phyloP scores from a whole-genome alignment of 2,113 vertebrate genomes.

The Xyliphius kryptos region DNA sequence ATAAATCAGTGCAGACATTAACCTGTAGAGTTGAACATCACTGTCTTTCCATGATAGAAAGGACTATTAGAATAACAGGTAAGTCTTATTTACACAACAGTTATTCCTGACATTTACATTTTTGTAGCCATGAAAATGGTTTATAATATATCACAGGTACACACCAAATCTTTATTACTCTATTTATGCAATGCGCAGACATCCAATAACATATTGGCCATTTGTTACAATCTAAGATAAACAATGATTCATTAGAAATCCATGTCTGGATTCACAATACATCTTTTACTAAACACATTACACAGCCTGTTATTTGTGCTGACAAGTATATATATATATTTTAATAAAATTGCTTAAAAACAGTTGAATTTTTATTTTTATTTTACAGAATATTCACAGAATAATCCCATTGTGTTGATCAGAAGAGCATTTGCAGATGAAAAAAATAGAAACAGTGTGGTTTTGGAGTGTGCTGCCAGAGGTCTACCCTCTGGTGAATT shows the following conservation, averaged over 20 bases:
- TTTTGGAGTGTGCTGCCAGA: slow-evolving; percentile 51
- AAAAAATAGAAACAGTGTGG: slow-evolving; percentile 13
- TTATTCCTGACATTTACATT: no score
- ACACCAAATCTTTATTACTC: no score
- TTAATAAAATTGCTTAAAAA: background rate
- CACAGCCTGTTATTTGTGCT: background rate
- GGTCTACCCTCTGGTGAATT: slow-evolving; percentile 42
- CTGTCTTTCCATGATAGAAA: slow-evolving; percentile 39
- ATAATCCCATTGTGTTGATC: slow-evolving; percentile 47
- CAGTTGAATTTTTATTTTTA: background rate
- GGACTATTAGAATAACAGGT: slow-evolving; percentile 25
- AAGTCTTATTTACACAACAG: background rate
- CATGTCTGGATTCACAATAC: no score
- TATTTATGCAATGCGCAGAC: no score
- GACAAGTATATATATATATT: no score
- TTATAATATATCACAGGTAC: no score
- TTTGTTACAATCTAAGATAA: no score
- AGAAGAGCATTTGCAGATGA: slow-evolving; percentile 47
- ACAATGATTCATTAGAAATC: no score
- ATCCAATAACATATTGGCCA: no score
- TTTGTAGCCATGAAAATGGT: no score
- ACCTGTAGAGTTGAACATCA: slow-evolving; percentile 51
- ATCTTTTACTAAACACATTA: background rate
- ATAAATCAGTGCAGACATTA: slow-evolving; percentile 30
- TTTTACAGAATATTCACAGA: slow-evolving; percentile 27